phyloP scores from a whole-genome alignment of 2,113 vertebrate species.

The Gobiocypris rarus region DNA sequence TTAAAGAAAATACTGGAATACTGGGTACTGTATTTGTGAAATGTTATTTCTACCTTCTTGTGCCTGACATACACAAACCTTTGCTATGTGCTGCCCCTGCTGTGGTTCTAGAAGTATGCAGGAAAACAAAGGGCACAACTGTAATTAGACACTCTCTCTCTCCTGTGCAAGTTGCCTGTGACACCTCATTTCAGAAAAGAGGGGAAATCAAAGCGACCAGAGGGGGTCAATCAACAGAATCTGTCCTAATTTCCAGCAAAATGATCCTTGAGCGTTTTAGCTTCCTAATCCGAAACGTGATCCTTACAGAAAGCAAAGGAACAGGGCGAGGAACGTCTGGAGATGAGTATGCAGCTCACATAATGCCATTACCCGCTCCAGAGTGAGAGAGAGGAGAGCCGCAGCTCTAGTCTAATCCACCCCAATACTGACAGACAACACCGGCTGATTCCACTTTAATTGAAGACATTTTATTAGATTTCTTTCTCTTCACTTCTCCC shows the following conservation, averaged over 20 bases:
- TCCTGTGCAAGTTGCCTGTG: conserved; percentile 5
- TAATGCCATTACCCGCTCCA: conserved; percentile 35
- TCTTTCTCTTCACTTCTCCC: conserved; percentile 12
- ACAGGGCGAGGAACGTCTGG: not conserved
- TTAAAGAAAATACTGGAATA: not conserved
- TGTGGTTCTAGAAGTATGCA: conserved; percentile 1
- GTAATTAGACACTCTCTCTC: not conserved
- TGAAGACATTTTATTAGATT: conserved; percentile 61
- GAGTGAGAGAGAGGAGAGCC: conserved; percentile 15
- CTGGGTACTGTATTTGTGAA: not conserved
- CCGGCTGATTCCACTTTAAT: conserved; percentile 66
- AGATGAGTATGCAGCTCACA: conserved; percentile 63
- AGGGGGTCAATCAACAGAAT: conserved; percentile 39
- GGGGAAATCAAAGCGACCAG: conserved; percentile 18
- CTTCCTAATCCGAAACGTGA: conserved; percentile 28
- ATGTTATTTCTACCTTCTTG: not conserved
- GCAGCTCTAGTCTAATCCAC: conserved; percentile 57
- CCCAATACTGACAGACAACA: conserved; percentile 54
- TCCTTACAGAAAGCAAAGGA: conserved; percentile 8
- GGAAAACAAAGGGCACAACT: not conserved
- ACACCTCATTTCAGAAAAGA: conserved; percentile 23
- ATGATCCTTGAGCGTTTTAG: conserved; percentile 11
- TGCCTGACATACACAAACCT: not conserved
- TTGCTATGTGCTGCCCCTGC: not conserved
- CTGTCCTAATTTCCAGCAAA: conserved; percentile 28